Evolutionary conservation across 2,797 vertebrate genomes (phyloP), one percentile per base, ranked within the genome.

Genomic region (Podargus strigoides): DNA sequence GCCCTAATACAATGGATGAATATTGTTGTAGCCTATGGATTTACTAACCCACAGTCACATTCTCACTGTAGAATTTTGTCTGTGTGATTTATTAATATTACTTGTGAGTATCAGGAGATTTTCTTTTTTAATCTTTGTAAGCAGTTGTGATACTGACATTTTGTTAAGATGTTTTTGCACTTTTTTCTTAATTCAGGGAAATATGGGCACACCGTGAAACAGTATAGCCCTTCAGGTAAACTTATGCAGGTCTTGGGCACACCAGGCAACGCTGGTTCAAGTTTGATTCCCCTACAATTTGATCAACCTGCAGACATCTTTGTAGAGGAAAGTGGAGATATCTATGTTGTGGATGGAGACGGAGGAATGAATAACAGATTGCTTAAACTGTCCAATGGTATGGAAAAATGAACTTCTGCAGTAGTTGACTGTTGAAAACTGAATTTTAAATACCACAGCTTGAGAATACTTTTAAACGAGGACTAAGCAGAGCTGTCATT

Each of bases 361-460:
- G 99, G 99, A 32, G 99, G 99, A 27, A 89, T 99, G 95, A 99
- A 99, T 97, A 99, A 99, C 97, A 98, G 99, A 47, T 97, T 99
- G 87, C 97, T 99, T 58, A 99, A 99, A 96, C 96, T 99, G 30
- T 98, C 98, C 28, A 93, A 97, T 87, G 98, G 98, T 99, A 95
- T 15, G 53, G 47, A 77, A 64, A 86, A 93, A 47, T 28, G 16
- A 60, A 60, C 6, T 50, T 50, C 26, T 1, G 5, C 39, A 32
- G 9, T 46, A 62, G 27, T 0, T 92, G 34, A 46, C n/a, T 16
- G 2, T 28, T 49, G 50, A 84, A 82, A 80, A 67, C 5, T 39
- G 15, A 20, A 34, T 75, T 87, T 67, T 53, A 53, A 81, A n/a
- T 72, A 46, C 32, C 14, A 32, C 0, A 2, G 5, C 18, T 92